These are phyloP conservation scores for Callitettix versicolor DNA, from an alignment of 1,140 invertebrate species.

Conservation along the genomic window DNA sequence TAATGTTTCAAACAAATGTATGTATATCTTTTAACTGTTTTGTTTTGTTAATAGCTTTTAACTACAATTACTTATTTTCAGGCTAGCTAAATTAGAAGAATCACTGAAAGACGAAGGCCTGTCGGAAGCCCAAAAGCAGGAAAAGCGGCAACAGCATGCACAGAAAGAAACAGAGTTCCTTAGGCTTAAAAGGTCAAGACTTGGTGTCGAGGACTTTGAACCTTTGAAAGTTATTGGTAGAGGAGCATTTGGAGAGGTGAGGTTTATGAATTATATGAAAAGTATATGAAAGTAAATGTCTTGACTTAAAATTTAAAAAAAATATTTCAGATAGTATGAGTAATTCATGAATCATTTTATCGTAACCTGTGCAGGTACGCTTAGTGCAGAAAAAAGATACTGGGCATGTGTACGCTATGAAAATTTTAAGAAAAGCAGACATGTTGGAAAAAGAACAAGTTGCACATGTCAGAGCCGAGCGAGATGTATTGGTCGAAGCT, in stretches of 20 bases:
- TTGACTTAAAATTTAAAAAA: too few species aligned
- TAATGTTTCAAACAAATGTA: too few species aligned
- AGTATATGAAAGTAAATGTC: not conserved
- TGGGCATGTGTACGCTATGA: slow-evolving; percentile 99
- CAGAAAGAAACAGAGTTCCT: slow-evolving; percentile 98
- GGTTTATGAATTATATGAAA: too few species aligned
- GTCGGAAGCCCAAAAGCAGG: slow-evolving; percentile 71
- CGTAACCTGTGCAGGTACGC: slow-evolving; percentile 76
- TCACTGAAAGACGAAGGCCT: slow-evolving; percentile 87
- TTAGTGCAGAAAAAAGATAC: slow-evolving; percentile 99
- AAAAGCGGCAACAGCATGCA: slow-evolving; percentile 88
- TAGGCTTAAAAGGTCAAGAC: slow-evolving; percentile 84
- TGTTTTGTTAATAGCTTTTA: too few species aligned
- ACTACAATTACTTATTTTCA: slow-evolving; percentile 34
- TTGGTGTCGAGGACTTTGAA: slow-evolving; percentile 98
- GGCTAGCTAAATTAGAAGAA: slow-evolving; percentile 86
- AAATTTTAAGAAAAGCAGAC: slow-evolving; percentile 96
- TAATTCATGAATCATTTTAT: not conserved
- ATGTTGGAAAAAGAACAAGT: slow-evolving; percentile 99
- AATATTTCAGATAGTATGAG: not conserved
- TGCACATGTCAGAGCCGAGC: slow-evolving; percentile 94
- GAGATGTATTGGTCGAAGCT: slow-evolving; percentile 96
- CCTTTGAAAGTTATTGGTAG: slow-evolving; percentile 94
- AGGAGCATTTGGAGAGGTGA: slow-evolving; percentile 93
- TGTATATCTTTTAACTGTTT: too few species aligned